These are phyloP conservation scores for Oncorhynchus nerka DNA, from an alignment of 2,113 vertebrate species.

Conservation along the genomic window DNA sequence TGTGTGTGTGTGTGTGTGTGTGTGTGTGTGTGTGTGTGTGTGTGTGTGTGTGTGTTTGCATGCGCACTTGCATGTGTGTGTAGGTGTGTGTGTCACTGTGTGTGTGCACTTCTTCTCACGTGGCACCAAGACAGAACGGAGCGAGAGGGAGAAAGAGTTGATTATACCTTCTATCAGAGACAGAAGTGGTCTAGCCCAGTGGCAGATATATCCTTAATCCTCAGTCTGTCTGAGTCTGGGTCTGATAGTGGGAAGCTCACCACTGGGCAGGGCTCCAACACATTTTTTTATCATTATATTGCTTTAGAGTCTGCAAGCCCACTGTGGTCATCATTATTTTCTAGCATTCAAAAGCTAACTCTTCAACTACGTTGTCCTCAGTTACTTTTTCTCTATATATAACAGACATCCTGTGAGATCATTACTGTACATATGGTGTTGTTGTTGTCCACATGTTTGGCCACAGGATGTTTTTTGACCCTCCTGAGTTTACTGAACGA, in stretches of 20 bases:
- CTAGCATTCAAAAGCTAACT: neutral
- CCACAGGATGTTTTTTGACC: neutral
- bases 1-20: too few species aligned
- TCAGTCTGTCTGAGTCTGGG: constrained; percentile 6
- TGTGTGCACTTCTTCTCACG: neutral
- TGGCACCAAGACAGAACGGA: constrained; percentile 7
- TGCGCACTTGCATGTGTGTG: neutral
- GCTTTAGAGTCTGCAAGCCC: neutral
- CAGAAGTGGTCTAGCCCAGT: neutral
- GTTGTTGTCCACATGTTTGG: neutral
- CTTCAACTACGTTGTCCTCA: neutral
- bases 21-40: too few species aligned
- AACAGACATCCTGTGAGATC: neutral
- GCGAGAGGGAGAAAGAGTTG: neutral
- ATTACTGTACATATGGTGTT: neutral
- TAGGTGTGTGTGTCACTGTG: too few species aligned
- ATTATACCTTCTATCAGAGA: constrained; percentile 36
- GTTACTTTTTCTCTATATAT: neutral
- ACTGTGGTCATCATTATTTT: neutral
- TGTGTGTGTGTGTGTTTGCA: neutral
- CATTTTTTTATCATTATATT: constrained; percentile 5
- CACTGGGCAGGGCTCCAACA: constrained; percentile 12
- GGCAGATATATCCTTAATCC: constrained; percentile 28
- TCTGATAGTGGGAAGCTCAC: constrained; percentile 22
- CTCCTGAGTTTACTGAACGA: neutral